These are phyloP conservation scores for Patella depressa DNA, from an alignment of 2,888 invertebrate genomes.

Conservation along the genomic window DNA sequence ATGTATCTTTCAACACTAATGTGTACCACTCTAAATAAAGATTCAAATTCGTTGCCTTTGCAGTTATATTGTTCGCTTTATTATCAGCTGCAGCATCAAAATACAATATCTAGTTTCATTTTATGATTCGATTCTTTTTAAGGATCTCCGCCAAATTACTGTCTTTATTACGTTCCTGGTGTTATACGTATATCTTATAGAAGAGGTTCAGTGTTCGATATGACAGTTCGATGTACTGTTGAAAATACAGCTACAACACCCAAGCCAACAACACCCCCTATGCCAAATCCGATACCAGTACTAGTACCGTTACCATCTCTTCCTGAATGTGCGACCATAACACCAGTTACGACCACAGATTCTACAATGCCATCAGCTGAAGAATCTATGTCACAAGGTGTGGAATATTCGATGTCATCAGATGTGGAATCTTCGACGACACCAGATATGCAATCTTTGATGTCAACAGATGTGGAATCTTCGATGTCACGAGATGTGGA, in stretches of 20 bases:
- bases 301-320: not conserved
- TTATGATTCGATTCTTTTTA: not conserved
- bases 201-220: not conserved
- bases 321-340: not conserved
- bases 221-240: not conserved
- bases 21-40: no score
- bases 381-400: not conserved
- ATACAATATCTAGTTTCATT: no score
- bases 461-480: no score
- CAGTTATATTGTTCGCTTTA: no score
- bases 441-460: no score
- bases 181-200: not conserved
- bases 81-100: no score
- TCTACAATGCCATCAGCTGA: not conserved
- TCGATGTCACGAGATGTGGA: not conserved
- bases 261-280: not conserved
- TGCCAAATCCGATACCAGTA: not conserved
- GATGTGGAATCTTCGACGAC: not conserved
- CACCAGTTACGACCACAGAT: no score
- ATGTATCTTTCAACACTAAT: no score
- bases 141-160: not conserved
- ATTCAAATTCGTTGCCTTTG: no score
- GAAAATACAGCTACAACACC: slow-evolving; percentile 1
- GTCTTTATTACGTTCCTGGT: not conserved
- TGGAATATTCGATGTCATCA: not conserved